A percentile compares a stretch with the other conserved stretches of the same genome.
Evolutionary conservation across 2,797 vertebrate species (phyloP).

Genomic region (Acanthurus leucopareius): DNA sequence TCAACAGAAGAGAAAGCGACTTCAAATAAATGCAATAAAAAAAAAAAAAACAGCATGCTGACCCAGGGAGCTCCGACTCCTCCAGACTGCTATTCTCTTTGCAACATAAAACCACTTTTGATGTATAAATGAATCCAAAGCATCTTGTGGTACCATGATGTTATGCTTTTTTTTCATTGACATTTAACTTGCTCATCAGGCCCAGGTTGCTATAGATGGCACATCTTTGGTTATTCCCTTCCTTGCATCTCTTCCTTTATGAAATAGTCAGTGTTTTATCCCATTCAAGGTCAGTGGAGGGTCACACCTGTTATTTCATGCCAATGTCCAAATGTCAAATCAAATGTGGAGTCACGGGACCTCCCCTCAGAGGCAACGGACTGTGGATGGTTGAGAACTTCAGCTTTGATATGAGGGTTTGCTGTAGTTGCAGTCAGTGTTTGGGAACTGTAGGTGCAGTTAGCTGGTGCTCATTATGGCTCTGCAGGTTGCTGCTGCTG

Average conservation of each 20-base stretch:
- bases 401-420: constrained; percentile 17
- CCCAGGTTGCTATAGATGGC: not conserved
- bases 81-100: constrained; percentile 11
- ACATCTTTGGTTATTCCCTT: not conserved
- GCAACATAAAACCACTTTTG: constrained; percentile 12
- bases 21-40: not conserved
- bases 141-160: not conserved
- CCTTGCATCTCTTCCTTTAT: not conserved
- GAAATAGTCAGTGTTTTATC: not conserved
- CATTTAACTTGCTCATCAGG: not conserved
- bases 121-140: not conserved
- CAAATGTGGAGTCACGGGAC: not conserved
- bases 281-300: constrained; percentile 65
- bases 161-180: not conserved
- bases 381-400: not conserved
- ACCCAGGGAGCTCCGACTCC: not conserved
- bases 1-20: not conserved
- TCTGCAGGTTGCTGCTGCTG: constrained; percentile 49
- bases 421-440: too few relatives aligned
- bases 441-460: constrained; percentile 39
- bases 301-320: constrained; percentile 22
- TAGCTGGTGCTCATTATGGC: constrained; percentile 69
- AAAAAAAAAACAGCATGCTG: constrained; percentile 9
- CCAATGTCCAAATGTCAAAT: constrained; percentile 4
- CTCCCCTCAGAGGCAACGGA: not conserved